A percentile compares a stretch with the other conserved stretches of the same genome.
Evolutionary conservation across 2,888 invertebrate species (phyloP).

Genomic region (Drosophila paranaensis): DNA sequence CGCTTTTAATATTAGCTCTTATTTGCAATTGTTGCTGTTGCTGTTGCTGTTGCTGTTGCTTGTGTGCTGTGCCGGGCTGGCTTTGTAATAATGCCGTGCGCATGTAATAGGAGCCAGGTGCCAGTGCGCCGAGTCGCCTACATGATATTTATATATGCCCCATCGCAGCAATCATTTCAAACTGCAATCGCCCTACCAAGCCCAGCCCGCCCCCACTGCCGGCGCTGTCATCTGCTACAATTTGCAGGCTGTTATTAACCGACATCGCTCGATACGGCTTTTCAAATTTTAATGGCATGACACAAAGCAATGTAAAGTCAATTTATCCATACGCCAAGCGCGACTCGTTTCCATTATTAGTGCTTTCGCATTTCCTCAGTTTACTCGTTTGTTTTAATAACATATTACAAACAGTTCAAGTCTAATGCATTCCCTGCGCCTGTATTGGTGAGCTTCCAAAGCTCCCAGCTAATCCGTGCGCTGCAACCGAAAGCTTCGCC

Average conservation of each 20-base stretch:
- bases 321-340: conserved; percentile 20
- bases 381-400: conserved; percentile 34
- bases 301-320: conserved; percentile 58
- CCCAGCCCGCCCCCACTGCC: conserved; percentile 2
- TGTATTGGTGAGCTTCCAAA: conserved; percentile 23
- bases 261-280: conserved; percentile 65
- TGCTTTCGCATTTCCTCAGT: conserved; percentile 6
- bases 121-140: conserved; percentile 71
- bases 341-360: conserved; percentile 13
- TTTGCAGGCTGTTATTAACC: conserved; percentile 74
- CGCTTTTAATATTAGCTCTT: conserved; percentile 77
- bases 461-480: background rate
- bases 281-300: conserved; percentile 70
- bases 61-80: conserved; percentile 16
- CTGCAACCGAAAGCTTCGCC: conserved; percentile 10
- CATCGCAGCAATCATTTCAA: conserved; percentile 65
- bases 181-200: conserved; percentile 8
- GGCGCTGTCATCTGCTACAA: conserved; percentile 75
- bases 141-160: conserved; percentile 69
- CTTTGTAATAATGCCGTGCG: conserved; percentile 75
- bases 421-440: conserved; percentile 33
- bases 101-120: conserved; percentile 78
- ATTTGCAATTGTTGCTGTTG: conserved; percentile 72
- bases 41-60: conserved; percentile 64
- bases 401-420: conserved; percentile 33